Percentiles rank a stretch among this genome's conserved stretches.
Evolutionary conservation across 2,797 vertebrate genomes (phyloP).

Genomic region (Enteromius trimaculatus): DNA sequence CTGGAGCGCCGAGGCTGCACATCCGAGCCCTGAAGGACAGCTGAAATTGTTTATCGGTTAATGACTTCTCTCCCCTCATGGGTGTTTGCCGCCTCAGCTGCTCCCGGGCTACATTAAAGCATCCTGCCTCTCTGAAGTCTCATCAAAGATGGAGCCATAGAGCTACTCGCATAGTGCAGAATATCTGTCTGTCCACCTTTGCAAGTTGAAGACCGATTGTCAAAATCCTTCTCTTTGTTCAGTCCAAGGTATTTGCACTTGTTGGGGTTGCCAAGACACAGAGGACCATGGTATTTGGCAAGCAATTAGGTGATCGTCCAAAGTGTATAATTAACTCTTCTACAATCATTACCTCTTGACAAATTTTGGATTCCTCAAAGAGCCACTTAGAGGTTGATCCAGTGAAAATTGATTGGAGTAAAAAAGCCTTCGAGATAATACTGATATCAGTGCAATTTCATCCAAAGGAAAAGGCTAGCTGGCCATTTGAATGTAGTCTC

Average conservation of each 20-base stretch:
- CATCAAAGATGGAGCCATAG: conserved; percentile 53
- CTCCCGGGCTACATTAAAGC: conserved; percentile 75
- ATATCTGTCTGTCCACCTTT: conserved; percentile 57
- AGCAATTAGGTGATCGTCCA: conserved; percentile 39
- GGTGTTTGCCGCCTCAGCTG: conserved; percentile 78
- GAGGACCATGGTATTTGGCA: conserved; percentile 1
- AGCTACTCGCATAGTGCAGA: conserved; percentile 20
- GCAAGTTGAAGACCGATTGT: conserved; percentile 33
- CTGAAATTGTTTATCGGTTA: conserved; percentile 75
- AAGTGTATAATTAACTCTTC: conserved; percentile 41
- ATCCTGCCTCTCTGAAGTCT: conserved; percentile 76
- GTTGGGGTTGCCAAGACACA: conserved; percentile 19
- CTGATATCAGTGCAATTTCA: conserved; percentile 27
- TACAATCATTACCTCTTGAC: conserved; percentile 27
- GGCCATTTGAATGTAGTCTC: conserved; percentile 12
- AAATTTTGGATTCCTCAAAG: conserved; percentile 38
- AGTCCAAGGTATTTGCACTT: conserved; percentile 19
- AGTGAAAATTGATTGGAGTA: conserved; percentile 38
- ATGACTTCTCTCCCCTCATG: conserved; percentile 64
- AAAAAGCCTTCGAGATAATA: conserved; percentile 29
- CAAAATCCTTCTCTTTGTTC: conserved; percentile 32
- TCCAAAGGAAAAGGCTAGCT: conserved; percentile 11
- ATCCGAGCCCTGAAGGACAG: conserved; percentile 79
- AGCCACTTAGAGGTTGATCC: conserved; percentile 46
- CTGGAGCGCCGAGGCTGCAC: conserved; percentile 62